These are phyloP conservation scores for Apodemia mormo DNA, from an alignment of 2,888 invertebrate genomes.

Conservation along the genomic window DNA sequence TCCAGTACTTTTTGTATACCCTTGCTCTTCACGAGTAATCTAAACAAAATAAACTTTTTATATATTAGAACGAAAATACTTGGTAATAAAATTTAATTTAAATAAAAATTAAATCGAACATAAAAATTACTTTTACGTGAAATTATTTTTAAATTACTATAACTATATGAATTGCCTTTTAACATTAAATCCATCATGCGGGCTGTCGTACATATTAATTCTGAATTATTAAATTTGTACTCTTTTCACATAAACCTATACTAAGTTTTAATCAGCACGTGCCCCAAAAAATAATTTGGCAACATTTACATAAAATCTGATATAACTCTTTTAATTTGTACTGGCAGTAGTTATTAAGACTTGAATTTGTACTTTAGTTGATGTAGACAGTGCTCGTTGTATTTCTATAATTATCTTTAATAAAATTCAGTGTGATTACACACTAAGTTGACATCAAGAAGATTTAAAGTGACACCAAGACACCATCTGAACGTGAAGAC, in stretches of 20 bases:
- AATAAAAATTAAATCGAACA: constrained; percentile 12
- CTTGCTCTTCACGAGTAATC: constrained; percentile 45
- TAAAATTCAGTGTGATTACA: constrained; percentile 36
- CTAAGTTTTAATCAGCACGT: constrained; percentile 66
- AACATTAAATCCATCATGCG: constrained; percentile 38
- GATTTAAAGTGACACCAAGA: constrained; percentile 65
- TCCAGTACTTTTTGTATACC: constrained; percentile 55
- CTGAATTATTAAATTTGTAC: constrained; percentile 58
- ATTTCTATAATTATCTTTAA: constrained; percentile 36
- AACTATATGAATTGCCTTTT: constrained; percentile 5
- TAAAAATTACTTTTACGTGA: constrained; percentile 9
- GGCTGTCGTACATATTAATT: constrained; percentile 43
- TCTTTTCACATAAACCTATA: constrained; percentile 62
- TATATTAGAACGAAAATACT: constrained; percentile 19
- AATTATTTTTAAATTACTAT: background rate
- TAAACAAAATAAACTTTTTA: constrained; percentile 24
- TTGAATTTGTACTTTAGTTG: constrained; percentile 80
- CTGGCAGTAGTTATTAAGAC: constrained; percentile 75
- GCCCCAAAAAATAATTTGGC: constrained; percentile 77
- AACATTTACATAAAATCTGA: constrained; percentile 74
- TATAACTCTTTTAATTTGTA: constrained; percentile 70
- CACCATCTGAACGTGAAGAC: constrained; percentile 51
- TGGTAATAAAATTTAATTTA: background rate
- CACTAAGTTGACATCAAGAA: constrained; percentile 66
- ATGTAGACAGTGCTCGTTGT: constrained; percentile 71